These are phyloP conservation scores for Troilus luridus DNA, from an alignment of 2,888 invertebrate genomes.

Conservation along the genomic window DNA sequence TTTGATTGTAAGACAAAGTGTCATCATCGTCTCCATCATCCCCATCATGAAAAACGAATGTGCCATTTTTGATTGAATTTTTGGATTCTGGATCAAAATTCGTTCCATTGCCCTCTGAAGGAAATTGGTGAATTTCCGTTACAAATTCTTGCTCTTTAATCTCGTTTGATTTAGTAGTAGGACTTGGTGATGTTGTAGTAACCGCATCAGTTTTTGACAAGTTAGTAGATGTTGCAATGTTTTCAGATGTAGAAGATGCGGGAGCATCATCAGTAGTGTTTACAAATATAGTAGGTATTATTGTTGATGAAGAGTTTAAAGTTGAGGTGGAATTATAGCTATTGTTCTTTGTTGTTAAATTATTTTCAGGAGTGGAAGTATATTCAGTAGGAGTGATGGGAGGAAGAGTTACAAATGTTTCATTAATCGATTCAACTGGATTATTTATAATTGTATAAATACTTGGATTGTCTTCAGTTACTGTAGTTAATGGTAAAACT, in stretches of 20 bases:
- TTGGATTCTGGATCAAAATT: constrained; percentile 22
- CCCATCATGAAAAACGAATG: neutral
- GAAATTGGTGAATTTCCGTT: constrained; percentile 12
- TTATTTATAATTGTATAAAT: constrained; percentile 14
- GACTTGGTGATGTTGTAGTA: constrained; percentile 4
- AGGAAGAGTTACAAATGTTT: constrained; percentile 12
- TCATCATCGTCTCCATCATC: constrained; percentile 52
- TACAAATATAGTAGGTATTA: neutral
- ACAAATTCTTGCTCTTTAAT: constrained; percentile 47
- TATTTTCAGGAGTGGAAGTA: neutral
- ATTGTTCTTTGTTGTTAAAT: neutral
- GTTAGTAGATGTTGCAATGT: constrained; percentile 23
- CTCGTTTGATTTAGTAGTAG: constrained; percentile 46
- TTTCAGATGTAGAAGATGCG: neutral
- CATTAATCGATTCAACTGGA: neutral
- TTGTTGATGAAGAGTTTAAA: neutral
- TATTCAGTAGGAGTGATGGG: neutral
- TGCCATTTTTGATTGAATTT: constrained; percentile 48
- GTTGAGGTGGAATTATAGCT: neutral
- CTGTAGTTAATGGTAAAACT: neutral
- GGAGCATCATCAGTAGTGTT: neutral
- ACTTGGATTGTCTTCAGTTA: neutral
- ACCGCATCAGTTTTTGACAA: neutral
- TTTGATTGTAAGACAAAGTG: constrained; percentile 35
- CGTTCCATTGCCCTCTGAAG: constrained; percentile 45